Base-by-base conservation (phyloP, 1,140 invertebrate genomes). In the Procambarus virginalis region DNA sequence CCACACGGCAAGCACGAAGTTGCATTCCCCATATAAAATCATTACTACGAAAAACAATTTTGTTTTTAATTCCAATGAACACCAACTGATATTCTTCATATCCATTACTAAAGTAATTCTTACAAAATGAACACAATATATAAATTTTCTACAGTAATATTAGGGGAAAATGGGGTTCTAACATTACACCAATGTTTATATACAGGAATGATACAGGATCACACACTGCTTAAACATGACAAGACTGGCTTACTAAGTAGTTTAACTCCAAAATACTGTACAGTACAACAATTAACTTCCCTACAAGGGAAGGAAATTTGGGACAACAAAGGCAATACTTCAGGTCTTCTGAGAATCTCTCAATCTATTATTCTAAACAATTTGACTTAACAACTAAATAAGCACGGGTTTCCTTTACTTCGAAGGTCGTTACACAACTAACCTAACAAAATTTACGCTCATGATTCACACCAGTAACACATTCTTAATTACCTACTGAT, bases 131-230 rank as follows among this genome's bases (percentile, higher is more conserved):
- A 68, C 12, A 58, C 12, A 6, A 68, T 17, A 14, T 17, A 68
- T 68, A 12, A 68, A 4, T 73, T 73, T 34, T 73, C 68, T 73
- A 34, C 68, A 9, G 4, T 34, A 8, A 73, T 73, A 73, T 10
- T 73, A 8, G 22, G 22, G 68, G 20, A 73, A 73, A 20, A 34
- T 34, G 34, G 60, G 20, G 17, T 17, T 64, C 60, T 20, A 64
- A 14, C 20, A 64, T 17, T 20, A 64, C 20, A 64, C 60, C 60
- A 64, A 20, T 17, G 17, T 20, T 20, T 22, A 22, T 58, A n/a
- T 55, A 79, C 17, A 79, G 78, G 78, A 79, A 79, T 79, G 78
- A 79, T 55, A 55, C 49, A 55, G 49, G 49, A 79, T 79, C 78
- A 79, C 78, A 79, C 78, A 58, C 55, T n/a, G 49, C n/a, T 79